Conservation (phyloP, 2,888 invertebrate genomes). For the Chymomyza procnemis region DNA sequence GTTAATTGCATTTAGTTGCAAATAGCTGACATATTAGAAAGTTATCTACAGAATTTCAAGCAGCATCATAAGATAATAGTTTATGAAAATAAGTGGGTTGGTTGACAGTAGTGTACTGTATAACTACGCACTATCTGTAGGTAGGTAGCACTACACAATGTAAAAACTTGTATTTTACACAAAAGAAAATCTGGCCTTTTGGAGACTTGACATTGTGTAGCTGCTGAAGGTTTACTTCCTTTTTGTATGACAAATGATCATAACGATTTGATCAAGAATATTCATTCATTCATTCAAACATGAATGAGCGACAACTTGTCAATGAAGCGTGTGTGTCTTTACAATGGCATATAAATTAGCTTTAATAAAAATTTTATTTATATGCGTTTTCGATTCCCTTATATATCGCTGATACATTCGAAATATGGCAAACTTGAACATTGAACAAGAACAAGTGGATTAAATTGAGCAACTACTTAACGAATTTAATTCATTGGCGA, state of each 20-base stretch:
- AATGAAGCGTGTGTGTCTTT: background rate
- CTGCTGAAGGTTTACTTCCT: background rate
- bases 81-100: background rate
- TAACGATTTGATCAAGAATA: background rate
- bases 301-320: background rate
- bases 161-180: too few relatives aligned
- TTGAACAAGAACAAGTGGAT: background rate
- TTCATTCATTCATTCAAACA: background rate
- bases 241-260: background rate
- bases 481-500: background rate
- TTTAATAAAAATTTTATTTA: background rate
- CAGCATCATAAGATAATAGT: background rate
- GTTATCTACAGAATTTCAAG: conserved; percentile 20
- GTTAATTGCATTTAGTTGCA: conserved; percentile 70
- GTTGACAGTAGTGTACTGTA: background rate
- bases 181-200: too few relatives aligned
- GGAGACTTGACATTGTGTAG: background rate
- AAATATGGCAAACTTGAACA: background rate
- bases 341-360: background rate
- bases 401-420: background rate
- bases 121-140: background rate
- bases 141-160: background rate
- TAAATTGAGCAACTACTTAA: background rate
- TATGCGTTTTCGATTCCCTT: background rate
- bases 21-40: conserved; percentile 71